Percentiles rank a stretch among this genome's conserved stretches.
Conservation (phyloP, 2,113 vertebrate species). For the Excalfactoria chinensis region DNA sequence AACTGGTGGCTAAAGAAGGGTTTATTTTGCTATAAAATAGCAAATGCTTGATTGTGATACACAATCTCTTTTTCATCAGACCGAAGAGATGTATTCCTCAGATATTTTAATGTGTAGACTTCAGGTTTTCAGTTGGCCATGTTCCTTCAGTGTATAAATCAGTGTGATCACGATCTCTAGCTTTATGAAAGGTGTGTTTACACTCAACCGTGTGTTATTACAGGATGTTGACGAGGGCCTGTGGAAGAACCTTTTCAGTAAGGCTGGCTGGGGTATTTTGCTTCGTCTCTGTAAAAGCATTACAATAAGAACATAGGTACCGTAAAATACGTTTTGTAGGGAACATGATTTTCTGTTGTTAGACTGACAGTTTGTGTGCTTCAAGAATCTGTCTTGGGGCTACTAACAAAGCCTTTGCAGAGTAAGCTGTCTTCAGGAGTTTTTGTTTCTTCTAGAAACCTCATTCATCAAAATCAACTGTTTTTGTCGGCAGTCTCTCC, state of each 20-base stretch:
- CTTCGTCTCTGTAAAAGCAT: not conserved
- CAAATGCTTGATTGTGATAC: not conserved
- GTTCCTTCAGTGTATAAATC: not conserved
- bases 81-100: not conserved
- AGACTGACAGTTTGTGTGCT: conserved; percentile 5
- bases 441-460: conserved; percentile 15
- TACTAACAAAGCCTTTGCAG: conserved; percentile 12
- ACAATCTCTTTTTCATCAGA: not conserved
- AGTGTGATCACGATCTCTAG: not conserved
- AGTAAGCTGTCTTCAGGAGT: not conserved
- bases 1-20: not conserved
- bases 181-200: not conserved
- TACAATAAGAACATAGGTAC: not conserved
- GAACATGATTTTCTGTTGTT: conserved; percentile 42
- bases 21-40: not conserved
- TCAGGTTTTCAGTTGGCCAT: not conserved
- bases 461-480: not conserved
- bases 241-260: not conserved
- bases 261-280: not conserved
- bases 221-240: not conserved
- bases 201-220: not conserved
- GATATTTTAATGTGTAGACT: not conserved
- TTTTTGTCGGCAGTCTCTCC: not conserved
- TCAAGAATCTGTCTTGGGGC: conserved; percentile 35
- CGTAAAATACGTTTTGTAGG: conserved; percentile 24